Conservation (phyloP, 92 coral and sea anemone species). For the Epizoanthus fatuus region DNA sequence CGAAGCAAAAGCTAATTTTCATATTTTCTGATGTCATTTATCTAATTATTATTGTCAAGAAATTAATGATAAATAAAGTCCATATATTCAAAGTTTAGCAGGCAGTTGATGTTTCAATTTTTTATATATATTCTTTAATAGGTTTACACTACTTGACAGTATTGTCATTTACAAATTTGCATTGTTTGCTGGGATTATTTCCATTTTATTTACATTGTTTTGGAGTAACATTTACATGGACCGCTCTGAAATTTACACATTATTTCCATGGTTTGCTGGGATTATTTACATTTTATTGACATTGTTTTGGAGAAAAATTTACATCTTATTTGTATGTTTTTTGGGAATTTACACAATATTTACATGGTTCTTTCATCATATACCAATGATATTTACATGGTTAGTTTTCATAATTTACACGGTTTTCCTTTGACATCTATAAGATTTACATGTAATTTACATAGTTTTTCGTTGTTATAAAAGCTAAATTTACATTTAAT, state of each 20-base stretch:
- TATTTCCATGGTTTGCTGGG: conserved; percentile 11
- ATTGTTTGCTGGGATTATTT: neutral
- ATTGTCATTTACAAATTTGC: neutral
- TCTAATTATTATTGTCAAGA: too few species aligned
- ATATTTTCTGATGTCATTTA: too few species aligned
- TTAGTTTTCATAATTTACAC: conserved; percentile 13
- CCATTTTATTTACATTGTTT: neutral
- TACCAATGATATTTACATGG: conserved; percentile 14
- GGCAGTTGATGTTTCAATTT: conserved; percentile 12
- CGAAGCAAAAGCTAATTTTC: too few species aligned
- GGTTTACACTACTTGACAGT: too few species aligned
- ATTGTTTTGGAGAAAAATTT: neutral
- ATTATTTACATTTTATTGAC: neutral
- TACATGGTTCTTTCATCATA: conserved; percentile 24
- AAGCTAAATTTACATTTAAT: conserved; percentile 28
- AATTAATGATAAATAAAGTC: neutral
- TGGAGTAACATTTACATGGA: neutral
- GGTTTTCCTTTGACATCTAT: conserved; percentile 1
- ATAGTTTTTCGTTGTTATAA: conserved; percentile 8
- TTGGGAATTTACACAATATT: conserved; percentile 26
- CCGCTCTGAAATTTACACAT: conserved; percentile 17
- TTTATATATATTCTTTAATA: neutral
- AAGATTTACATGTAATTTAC: conserved; percentile 1
- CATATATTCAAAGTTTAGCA: conserved; percentile 4
- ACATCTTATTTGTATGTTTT: conserved; percentile 13